Base-by-base conservation (phyloP, 2,113 vertebrate genomes). In the Lophochroa leadbeateri region DNA sequence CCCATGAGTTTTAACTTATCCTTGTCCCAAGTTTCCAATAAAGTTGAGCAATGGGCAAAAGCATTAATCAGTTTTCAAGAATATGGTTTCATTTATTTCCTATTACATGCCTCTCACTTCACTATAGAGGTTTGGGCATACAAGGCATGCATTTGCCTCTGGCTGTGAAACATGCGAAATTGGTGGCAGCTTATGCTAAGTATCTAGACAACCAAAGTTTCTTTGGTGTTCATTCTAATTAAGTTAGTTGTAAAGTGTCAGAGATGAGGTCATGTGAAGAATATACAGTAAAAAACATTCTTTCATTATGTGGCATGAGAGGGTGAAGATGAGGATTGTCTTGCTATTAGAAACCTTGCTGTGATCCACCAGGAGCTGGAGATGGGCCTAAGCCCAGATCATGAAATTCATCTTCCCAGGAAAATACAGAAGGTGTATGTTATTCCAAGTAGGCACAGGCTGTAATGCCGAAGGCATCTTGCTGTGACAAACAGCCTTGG, bases 31-130 rank as follows among this genome's bases (percentile, higher is more conserved):
- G 39, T 41, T 78, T 78, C 43, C 27, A n/a, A 13, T 19, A 50
- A 60, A 67, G 27, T 18, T 78, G 55, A 86, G 20, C 27, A 63
- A 50, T 9, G 10, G 31, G n/a, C 1, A 43, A 11, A 78, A 63
- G 13, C 18, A 88, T 50, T 55, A 72, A 68, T 44, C 33, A 44
- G 21, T 41, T 17, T 82, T 46, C 25, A 8, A 31, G 21, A 63
- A 65, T 3, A 4, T 41, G 23, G 28, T 84, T 86, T 60, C 4
- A 27, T 3, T 53, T 53, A 11, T 43, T 75, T 43, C 4, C 9
- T 57, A 0, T 55, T 27, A 4, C 0, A 5, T 5, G 9, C 9
- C 4, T 10, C 64, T 92, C 25, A n/a, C 15, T 44, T 68, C 16
- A 31, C 47, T 44, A n/a, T 41, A 60, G 72, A 78, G 74, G 11